A percentile compares a stretch with the other conserved stretches of the same genome.
These are phyloP conservation scores for Psophia crepitans DNA, from an alignment of 2,113 vertebrate genomes.

Conservation along the genomic window DNA sequence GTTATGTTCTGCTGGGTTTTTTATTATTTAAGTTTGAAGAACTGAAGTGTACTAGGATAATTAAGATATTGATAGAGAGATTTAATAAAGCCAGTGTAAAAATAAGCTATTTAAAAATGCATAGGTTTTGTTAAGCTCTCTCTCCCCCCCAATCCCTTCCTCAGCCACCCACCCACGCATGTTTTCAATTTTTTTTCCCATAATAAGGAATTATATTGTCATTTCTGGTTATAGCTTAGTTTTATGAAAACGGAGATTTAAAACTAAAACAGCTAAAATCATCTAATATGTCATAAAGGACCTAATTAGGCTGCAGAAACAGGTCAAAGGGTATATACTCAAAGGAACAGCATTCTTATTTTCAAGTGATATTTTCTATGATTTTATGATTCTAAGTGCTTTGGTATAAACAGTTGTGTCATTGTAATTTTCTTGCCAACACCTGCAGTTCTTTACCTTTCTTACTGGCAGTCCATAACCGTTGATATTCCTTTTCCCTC, in stretches of 20 bases:
- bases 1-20: neutral
- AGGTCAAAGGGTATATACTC: neutral
- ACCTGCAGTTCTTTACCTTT: neutral
- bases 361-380: no score
- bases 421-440: neutral
- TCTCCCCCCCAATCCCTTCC: neutral
- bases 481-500: neutral
- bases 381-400: no score
- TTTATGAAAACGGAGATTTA: neutral
- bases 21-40: neutral
- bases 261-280: neutral
- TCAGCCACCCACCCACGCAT: neutral
- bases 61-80: neutral
- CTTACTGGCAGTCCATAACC: neutral
- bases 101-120: neutral
- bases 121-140: neutral
- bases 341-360: neutral
- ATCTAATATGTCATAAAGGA: neutral
- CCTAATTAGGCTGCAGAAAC: neutral
- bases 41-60: neutral
- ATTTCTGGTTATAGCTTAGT: neutral
- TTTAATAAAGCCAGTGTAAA: neutral
- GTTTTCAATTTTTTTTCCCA: neutral
- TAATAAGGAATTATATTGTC: neutral
- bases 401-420: neutral